phyloP scores from a whole-genome alignment of 2,113 vertebrate species.

The Ciconia boyciana region DNA sequence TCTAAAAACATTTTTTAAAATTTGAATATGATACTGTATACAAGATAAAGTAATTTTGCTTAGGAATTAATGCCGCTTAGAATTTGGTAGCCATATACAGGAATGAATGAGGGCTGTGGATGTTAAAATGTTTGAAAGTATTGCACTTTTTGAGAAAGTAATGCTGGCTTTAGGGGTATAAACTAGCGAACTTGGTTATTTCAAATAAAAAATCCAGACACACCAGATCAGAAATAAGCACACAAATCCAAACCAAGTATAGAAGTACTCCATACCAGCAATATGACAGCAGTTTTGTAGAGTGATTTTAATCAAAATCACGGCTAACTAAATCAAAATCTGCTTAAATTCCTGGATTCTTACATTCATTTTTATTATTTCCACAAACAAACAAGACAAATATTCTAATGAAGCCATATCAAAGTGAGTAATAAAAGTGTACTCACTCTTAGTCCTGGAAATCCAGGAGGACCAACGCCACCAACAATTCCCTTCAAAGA shows the following conservation, averaged over 20 bases:
- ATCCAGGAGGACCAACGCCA: conserved; percentile 86
- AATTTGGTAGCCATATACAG: not conserved
- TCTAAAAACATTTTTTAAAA: not conserved
- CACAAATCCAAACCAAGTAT: not conserved
- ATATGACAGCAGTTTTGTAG: not conserved
- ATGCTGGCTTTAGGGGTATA: not conserved
- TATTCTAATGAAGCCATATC: not conserved
- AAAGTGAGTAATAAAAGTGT: not conserved
- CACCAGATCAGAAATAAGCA: not conserved
- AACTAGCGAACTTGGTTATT: not conserved
- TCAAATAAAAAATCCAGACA: not conserved
- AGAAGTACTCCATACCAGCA: not conserved
- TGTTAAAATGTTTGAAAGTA: not conserved
- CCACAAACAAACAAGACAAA: not conserved
- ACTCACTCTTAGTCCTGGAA: conserved; percentile 95
- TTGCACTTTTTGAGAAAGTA: not conserved
- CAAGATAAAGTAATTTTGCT: not conserved
- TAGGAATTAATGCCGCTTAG: not conserved
- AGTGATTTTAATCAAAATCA: not conserved
- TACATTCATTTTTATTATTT: not conserved
- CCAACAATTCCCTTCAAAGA: conserved; percentile 86
- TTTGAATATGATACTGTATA: not conserved
- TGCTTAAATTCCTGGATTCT: not conserved
- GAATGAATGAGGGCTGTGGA: not conserved
- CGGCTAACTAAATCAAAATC: not conserved